Conservation (phyloP, 2,888 invertebrate genomes). For the Geophilus truncorum region DNA sequence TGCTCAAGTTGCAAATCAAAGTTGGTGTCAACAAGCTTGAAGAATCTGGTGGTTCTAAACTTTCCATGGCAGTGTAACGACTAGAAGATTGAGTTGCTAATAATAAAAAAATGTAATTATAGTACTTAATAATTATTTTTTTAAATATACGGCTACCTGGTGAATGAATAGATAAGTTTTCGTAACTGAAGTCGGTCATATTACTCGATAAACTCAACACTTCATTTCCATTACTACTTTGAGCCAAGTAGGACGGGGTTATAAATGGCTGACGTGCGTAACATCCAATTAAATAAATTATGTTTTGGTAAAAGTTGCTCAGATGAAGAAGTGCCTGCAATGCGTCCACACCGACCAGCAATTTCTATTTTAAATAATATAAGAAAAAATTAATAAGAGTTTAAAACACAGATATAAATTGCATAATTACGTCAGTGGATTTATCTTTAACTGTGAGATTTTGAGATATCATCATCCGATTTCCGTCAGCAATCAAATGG, state of each 20-base stretch:
- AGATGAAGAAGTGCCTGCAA: conserved; percentile 30
- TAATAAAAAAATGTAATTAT: too few relatives aligned
- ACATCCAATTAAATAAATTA: not conserved
- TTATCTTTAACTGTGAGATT: not conserved
- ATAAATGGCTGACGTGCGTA: not conserved
- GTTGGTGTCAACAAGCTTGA: not conserved
- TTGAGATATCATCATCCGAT: not conserved
- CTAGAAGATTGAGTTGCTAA: not conserved
- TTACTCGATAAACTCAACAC: not conserved
- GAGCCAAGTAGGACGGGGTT: not conserved
- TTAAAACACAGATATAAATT: too few relatives aligned
- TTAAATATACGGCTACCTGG: not conserved
- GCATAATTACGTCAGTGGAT: conserved; percentile 8
- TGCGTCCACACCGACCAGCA: conserved; percentile 29
- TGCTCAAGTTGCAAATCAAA: not conserved
- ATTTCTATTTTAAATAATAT: conserved; percentile 3
- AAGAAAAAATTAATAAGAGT: not conserved
- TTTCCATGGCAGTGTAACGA: not conserved
- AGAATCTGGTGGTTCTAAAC: not conserved
- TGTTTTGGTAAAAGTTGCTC: conserved; percentile 33
- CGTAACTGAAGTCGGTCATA: not conserved
- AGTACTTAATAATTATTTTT: too few relatives aligned
- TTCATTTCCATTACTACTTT: not conserved
- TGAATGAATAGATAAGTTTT: not conserved
- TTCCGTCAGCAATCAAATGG: not conserved